phyloP scores from a whole-genome alignment of 2,888 invertebrate species.

The Ophraella communa region DNA sequence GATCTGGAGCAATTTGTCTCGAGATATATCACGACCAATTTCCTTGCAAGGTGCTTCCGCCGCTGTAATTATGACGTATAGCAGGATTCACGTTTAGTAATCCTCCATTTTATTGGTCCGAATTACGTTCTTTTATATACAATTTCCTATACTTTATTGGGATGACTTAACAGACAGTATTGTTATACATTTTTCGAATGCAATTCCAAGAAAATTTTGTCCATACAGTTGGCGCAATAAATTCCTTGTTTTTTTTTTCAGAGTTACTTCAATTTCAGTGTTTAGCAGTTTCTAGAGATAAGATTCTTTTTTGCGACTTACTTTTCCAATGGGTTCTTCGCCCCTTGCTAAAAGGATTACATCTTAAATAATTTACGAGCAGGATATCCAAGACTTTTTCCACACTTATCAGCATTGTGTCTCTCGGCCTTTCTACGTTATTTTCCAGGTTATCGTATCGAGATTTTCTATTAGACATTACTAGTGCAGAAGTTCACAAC shows the following conservation, averaged over 20 bases:
- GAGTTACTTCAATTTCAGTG: too few relatives aligned
- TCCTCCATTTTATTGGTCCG: constrained; percentile 36
- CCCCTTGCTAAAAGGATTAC: constrained; percentile 4
- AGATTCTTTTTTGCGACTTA: too few relatives aligned
- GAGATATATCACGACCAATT: constrained; percentile 39
- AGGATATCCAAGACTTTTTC: background rate
- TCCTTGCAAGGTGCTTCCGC: constrained; percentile 46
- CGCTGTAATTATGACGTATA: constrained; percentile 44
- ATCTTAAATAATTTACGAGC: background rate
- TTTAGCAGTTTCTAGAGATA: too few relatives aligned
- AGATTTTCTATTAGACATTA: background rate
- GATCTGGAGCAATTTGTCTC: background rate
- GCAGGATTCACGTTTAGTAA: constrained; percentile 38
- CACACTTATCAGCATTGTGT: background rate
- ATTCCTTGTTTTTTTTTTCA: background rate
- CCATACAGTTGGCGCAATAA: too few relatives aligned
- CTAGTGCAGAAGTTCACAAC: too few relatives aligned
- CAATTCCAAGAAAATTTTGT: too few relatives aligned
- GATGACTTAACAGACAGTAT: background rate
- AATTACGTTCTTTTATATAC: constrained; percentile 11
- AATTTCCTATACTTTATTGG: background rate
- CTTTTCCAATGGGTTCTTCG: background rate
- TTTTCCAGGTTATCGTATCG: background rate
- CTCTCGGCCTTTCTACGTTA: background rate
- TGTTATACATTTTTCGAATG: background rate